Base-by-base conservation (phyloP, 1,140 invertebrate genomes). In the Vollenhovia emeryi region DNA sequence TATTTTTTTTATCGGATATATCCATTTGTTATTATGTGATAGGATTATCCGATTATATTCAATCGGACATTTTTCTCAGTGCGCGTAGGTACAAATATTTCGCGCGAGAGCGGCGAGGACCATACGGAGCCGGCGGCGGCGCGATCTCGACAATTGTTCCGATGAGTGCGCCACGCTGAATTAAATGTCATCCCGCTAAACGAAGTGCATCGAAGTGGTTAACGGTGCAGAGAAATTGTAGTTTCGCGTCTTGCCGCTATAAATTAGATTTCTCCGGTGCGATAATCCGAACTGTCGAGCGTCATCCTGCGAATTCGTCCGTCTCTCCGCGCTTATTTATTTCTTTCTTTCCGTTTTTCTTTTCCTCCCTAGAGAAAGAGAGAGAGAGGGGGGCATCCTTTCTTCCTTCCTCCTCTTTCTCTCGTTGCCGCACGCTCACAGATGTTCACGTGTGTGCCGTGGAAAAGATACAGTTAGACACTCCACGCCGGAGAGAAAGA, bases 391-490 rank as follows among this genome's bases (percentile, higher is more conserved):
- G 18, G 21, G 48, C 50, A 30, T 80, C 11, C 15, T n/a, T 15
- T 18, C 45, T 66, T 40, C 27, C 50, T 24, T 55, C 33, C 24
- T 43, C 33, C 21, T 80, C 15, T 43, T 24, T 48, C 36, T 8
- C 62, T 80, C 76, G 43, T 50, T 69, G 30, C 50, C 75, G 74
- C 76, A 59, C 50, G 55, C 43, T 75, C 24, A 30, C 36, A 48
- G 50, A 73, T 75, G 55, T 76, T 59, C 80, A 82, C 87, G 89
- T 86, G 86, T 82, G 89, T 85, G 78, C 66, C 86, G 75, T 73
- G 69, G 82, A 88, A 89, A 90, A 85, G 89, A 89, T 92, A 92
- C 92, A 92, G 92, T 92, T 92, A 92, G 89, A 84, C 87, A 84
- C 86, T 89, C 78, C 69, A n/a, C n/a, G 27, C 60, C 80, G 43